These are phyloP conservation scores for Adineta ricciae DNA, from an alignment of 2,888 invertebrate species.

Conservation along the genomic window DNA sequence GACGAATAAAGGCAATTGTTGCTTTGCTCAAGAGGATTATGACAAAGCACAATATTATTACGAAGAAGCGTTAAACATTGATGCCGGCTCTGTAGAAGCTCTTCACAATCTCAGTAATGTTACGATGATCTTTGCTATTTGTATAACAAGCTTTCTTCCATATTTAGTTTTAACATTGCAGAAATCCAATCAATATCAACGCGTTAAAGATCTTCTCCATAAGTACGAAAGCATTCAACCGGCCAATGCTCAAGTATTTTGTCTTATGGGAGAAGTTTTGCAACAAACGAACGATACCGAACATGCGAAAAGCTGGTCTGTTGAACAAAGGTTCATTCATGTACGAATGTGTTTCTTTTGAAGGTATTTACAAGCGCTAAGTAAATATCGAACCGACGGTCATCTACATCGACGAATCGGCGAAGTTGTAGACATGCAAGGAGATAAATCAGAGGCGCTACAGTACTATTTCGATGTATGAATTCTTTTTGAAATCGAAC, in stretches of 20 bases:
- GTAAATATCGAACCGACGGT: constrained; percentile 66
- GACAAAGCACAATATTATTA: constrained; percentile 65
- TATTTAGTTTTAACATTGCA: constrained; percentile 21
- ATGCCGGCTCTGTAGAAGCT: constrained; percentile 72
- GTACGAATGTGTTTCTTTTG: neutral
- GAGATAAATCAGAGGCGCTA: constrained; percentile 79
- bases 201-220: constrained; percentile 66
- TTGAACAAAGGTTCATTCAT: constrained; percentile 39
- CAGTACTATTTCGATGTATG: constrained; percentile 69
- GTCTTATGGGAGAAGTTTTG: constrained; percentile 67
- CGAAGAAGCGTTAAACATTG: constrained; percentile 65
- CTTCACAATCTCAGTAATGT: constrained; percentile 72
- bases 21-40: constrained; percentile 61
- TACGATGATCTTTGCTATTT: too few relatives aligned
- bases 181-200: constrained; percentile 45
- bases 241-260: constrained; percentile 65
- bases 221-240: constrained; percentile 63
- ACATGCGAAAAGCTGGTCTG: constrained; percentile 54
- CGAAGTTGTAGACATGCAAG: constrained; percentile 74
- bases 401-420: constrained; percentile 78
- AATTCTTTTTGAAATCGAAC: too few relatives aligned
- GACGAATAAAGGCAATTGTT: constrained; percentile 68
- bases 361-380: constrained; percentile 43
- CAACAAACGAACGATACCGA: constrained; percentile 59
- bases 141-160: neutral